Conservation (phyloP, 2,797 vertebrate species). For the Valencia hispanica region DNA sequence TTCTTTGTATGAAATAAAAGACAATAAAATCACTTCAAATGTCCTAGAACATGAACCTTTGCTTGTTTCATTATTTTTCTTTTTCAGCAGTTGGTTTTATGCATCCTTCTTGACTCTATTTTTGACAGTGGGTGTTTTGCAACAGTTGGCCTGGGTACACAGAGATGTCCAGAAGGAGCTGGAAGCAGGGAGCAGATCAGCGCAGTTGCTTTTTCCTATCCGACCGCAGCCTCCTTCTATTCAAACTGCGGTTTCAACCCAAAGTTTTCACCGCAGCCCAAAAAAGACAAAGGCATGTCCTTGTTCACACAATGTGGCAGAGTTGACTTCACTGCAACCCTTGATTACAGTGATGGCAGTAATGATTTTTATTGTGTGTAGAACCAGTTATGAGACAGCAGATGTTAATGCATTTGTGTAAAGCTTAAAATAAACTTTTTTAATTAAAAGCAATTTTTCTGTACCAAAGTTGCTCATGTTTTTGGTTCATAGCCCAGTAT, state of each 20-base stretch:
- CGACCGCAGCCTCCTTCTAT: slow-evolving; percentile 67
- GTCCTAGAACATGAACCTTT: slow-evolving; percentile 24
- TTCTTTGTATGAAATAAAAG: slow-evolving; percentile 80
- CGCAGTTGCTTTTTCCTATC: slow-evolving; percentile 44
- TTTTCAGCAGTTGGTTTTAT: slow-evolving; percentile 12
- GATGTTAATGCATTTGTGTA: slow-evolving; percentile 11
- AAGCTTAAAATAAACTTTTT: not conserved
- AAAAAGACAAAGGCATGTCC: slow-evolving; percentile 78
- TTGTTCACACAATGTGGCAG: slow-evolving; percentile 17
- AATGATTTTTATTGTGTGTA: not conserved
- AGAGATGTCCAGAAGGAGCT: slow-evolving; percentile 41
- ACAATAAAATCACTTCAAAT: slow-evolving; percentile 67
- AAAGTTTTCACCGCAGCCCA: slow-evolving; percentile 71
- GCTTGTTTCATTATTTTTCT: not conserved
- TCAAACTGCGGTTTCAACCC: slow-evolving; percentile 66
- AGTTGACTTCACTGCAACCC: slow-evolving; percentile 21
- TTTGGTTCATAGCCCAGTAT: not conserved
- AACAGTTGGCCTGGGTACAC: slow-evolving; percentile 45
- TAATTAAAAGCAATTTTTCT: not conserved
- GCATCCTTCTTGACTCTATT: slow-evolving; percentile 46
- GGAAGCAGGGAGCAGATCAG: slow-evolving; percentile 37
- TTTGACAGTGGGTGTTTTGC: slow-evolving; percentile 45
- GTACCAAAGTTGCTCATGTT: not conserved
- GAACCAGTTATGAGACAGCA: not conserved
- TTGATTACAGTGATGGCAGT: slow-evolving; percentile 26